Evolutionary conservation across 1,140 invertebrate species (phyloP).

Genomic region (Euwallacea fornicatus): DNA sequence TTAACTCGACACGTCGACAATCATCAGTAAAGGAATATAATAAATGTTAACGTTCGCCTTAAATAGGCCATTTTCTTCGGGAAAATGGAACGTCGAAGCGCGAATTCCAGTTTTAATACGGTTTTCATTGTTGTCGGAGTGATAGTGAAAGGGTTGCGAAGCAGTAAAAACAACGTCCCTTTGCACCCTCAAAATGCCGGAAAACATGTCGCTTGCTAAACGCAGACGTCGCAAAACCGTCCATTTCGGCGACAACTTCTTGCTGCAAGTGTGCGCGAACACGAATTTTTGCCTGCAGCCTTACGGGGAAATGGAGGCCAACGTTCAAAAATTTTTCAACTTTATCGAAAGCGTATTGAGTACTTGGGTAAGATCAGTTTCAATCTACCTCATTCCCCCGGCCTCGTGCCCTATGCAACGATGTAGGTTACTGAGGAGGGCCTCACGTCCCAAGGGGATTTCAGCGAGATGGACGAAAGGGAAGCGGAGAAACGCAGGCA

Average conservation of each 20-base stretch:
- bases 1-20: background rate
- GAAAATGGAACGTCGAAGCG: background rate
- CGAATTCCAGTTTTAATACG: no score
- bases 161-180: background rate
- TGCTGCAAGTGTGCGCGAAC: conserved; percentile 70
- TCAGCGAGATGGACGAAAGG: conserved; percentile 65
- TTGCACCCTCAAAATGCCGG: background rate
- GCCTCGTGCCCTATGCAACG: background rate
- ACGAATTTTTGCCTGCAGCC: conserved; percentile 48
- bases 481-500: conserved; percentile 64
- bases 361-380: conserved; percentile 58
- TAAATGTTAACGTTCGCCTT: conserved; percentile 4
- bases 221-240: conserved; percentile 72
- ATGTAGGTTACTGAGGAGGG: conserved; percentile 61
- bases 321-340: conserved; percentile 75
- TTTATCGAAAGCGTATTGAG: conserved; percentile 72
- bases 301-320: conserved; percentile 61
- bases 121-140: no score
- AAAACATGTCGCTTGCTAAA: conserved; percentile 52
- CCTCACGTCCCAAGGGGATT: conserved; percentile 66
- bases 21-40: background rate
- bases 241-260: conserved; percentile 71
- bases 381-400: background rate
- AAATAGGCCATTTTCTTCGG: background rate
- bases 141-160: background rate